Evolutionary conservation across 2,888 invertebrate species (phyloP).

Genomic region (Hanleya hanleyi): DNA sequence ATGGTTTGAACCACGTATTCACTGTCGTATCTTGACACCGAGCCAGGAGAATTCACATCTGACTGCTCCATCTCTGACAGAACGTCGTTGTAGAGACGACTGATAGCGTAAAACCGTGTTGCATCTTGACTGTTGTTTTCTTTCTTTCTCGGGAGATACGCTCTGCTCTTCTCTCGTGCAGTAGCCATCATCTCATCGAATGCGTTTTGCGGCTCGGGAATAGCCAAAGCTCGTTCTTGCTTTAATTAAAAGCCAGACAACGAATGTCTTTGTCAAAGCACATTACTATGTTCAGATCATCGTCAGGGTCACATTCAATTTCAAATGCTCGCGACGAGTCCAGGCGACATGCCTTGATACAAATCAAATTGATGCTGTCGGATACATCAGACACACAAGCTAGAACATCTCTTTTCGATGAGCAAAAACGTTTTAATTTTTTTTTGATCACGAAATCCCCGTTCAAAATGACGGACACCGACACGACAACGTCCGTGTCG

Average conservation of each 20-base stretch:
- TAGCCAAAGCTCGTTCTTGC: background rate
- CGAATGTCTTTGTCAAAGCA: background rate
- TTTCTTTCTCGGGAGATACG: background rate
- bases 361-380: background rate
- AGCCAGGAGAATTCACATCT: background rate
- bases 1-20: background rate
- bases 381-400: background rate
- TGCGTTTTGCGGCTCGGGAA: background rate
- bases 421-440: background rate
- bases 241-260: background rate
- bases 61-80: background rate
- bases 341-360: background rate
- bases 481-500: too few relatives aligned
- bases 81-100: background rate
- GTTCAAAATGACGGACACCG: too few relatives aligned
- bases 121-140: background rate
- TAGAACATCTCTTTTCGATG: background rate
- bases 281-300: background rate
- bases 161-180: background rate
- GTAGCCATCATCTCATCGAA: background rate
- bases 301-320: background rate
- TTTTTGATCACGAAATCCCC: background rate
- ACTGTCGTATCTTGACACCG: background rate
- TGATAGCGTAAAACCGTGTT: background rate
- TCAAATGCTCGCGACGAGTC: background rate